phyloP scores from a whole-genome alignment of 2,113 vertebrate genomes.

The Amphilophus citrinellus region DNA sequence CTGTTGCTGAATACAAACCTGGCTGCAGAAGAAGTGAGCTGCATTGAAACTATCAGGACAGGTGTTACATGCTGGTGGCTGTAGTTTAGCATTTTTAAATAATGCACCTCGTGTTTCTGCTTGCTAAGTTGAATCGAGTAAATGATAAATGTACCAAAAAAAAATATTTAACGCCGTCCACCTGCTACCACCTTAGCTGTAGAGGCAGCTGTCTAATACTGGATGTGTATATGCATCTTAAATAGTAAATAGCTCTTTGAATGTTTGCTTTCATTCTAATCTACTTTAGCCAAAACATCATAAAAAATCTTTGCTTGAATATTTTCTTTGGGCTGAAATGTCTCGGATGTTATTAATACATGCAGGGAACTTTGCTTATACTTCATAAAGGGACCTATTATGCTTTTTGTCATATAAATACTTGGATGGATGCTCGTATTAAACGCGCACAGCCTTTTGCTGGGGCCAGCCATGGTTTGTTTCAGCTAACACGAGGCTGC shows the following conservation, averaged over 20 bases:
- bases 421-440: not conserved
- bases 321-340: not conserved
- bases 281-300: not conserved
- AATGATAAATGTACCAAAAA: not conserved
- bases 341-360: conserved; percentile 14
- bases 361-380: not conserved
- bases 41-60: conserved; percentile 10
- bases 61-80: not conserved
- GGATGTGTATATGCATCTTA: not conserved
- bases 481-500: not conserved
- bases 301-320: not conserved
- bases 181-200: not conserved
- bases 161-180: not conserved
- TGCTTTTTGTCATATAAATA: not conserved
- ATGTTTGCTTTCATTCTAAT: not conserved
- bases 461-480: not conserved
- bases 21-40: not conserved
- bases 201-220: not conserved
- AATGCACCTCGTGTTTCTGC: not conserved
- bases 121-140: not conserved
- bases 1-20: conserved; percentile 40
- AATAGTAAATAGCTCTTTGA: not conserved
- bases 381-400: not conserved
- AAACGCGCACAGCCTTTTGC: not conserved
- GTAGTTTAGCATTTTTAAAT: not conserved